Percentiles rank a stretch among this genome's conserved stretches.
phyloP scores from a whole-genome alignment of 2,797 vertebrate genomes.

The Mormyrops attenuatus region DNA sequence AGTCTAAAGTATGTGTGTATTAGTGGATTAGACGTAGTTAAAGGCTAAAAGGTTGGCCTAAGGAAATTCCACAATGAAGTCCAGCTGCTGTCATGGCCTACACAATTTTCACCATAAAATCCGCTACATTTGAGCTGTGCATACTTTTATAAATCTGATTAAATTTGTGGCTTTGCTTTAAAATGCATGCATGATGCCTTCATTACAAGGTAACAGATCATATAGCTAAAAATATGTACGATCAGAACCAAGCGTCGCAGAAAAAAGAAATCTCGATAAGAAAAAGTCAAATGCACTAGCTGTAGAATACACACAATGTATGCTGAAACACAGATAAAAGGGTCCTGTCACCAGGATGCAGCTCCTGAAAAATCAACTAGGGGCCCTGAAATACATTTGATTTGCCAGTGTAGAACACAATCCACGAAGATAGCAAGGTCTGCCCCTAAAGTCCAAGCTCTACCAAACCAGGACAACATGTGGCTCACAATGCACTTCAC shows the following conservation, averaged over 20 bases:
- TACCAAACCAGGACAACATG: neutral
- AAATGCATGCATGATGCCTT: slow-evolving; percentile 27
- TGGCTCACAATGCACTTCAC: neutral
- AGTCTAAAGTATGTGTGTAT: neutral
- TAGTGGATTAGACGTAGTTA: neutral
- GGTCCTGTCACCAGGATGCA: neutral
- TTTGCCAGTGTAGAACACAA: neutral
- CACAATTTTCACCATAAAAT: slow-evolving; percentile 4
- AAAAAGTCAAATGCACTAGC: slow-evolving; percentile 21
- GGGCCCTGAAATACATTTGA: neutral
- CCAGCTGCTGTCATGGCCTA: neutral
- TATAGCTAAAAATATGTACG: slow-evolving; percentile 7
- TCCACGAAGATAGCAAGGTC: neutral
- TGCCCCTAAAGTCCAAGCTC: neutral
- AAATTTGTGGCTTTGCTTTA: slow-evolving; percentile 30
- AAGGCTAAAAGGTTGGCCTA: neutral
- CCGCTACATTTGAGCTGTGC: slow-evolving; percentile 20
- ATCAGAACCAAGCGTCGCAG: slow-evolving; percentile 7
- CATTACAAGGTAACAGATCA: slow-evolving; percentile 17
- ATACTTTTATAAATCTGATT: slow-evolving; percentile 34
- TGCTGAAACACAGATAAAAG: slow-evolving; percentile 33
- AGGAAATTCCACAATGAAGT: neutral
- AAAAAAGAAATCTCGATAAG: slow-evolving; percentile 2
- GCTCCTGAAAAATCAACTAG: slow-evolving; percentile 19
- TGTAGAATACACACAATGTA: slow-evolving; percentile 36